phyloP scores from a whole-genome alignment of 1,140 invertebrate genomes.

The Cardiocondyla obscurior region DNA sequence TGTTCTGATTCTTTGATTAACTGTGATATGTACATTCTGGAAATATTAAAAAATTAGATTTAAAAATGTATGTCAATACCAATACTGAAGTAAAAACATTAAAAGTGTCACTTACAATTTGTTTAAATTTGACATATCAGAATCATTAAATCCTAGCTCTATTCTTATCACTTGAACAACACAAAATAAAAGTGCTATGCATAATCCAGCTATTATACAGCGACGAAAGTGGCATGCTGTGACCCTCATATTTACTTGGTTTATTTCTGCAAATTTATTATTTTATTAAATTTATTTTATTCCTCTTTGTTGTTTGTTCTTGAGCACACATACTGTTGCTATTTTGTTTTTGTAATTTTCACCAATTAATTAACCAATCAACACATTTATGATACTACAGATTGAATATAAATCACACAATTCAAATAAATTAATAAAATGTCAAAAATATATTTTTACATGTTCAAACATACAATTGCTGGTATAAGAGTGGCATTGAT shows the following conservation, averaged over 20 bases:
- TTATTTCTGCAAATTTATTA: slow-evolving; percentile 55
- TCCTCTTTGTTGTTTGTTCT: not conserved
- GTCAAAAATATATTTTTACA: not conserved
- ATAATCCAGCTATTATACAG: slow-evolving; percentile 67
- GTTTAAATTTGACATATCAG: slow-evolving; percentile 73
- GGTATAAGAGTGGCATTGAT: not conserved
- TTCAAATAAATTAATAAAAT: not conserved
- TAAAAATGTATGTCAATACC: slow-evolving; percentile 13
- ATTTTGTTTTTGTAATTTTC: not conserved
- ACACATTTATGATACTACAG: not conserved
- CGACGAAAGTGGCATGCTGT: slow-evolving; percentile 73
- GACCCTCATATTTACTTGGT: slow-evolving; percentile 73
- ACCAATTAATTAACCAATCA: not conserved
- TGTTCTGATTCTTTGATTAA: slow-evolving; percentile 74
- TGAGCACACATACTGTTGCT: not conserved
- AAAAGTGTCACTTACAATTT: slow-evolving; percentile 76
- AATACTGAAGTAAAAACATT: not conserved
- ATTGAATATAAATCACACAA: not conserved
- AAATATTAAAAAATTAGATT: slow-evolving; percentile 44
- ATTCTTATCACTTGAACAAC: slow-evolving; percentile 74
- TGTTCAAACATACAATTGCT: not conserved
- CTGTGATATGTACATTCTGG: slow-evolving; percentile 74
- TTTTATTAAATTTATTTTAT: too few relatives aligned
- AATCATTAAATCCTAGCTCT: slow-evolving; percentile 68
- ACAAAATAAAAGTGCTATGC: slow-evolving; percentile 71